These are phyloP conservation scores for Pheosia gnoma DNA, from an alignment of 2,888 invertebrate species.

Conservation along the genomic window DNA sequence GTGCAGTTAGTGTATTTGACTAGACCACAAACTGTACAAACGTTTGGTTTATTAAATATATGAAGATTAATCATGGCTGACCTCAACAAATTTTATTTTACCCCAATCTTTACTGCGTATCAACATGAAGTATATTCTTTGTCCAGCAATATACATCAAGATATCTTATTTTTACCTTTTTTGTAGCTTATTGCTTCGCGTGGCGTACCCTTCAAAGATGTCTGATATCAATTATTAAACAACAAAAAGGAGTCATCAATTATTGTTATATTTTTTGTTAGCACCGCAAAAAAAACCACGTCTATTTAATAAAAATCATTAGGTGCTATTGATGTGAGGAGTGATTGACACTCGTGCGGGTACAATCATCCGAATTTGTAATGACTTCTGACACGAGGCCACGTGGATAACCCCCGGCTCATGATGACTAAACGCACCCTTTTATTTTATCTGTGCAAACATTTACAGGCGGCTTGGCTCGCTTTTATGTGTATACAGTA, in stretches of 20 bases:
- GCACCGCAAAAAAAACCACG: constrained; percentile 35
- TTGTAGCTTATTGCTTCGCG: constrained; percentile 16
- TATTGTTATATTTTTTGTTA: constrained; percentile 43
- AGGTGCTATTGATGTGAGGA: constrained; percentile 47
- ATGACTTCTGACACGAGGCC: constrained; percentile 53
- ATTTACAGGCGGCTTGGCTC: neutral
- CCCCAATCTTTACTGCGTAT: neutral
- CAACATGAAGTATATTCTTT: neutral
- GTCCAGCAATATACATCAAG: constrained; percentile 7
- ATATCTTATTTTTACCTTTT: constrained; percentile 22
- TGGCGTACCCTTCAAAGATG: constrained; percentile 27
- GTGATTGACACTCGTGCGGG: constrained; percentile 57
- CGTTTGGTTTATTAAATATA: too few species aligned
- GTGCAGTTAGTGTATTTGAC: too few species aligned
- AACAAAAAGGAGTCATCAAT: constrained; percentile 42
- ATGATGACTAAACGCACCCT: constrained; percentile 46
- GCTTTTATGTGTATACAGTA: neutral
- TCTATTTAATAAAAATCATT: constrained; percentile 58
- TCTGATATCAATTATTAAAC: constrained; percentile 40
- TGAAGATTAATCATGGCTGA: too few species aligned
- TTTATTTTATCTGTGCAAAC: constrained; percentile 27
- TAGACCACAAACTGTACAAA: too few species aligned
- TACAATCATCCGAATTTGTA: constrained; percentile 70
- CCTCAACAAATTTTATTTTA: neutral
- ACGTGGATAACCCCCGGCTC: constrained; percentile 51